Base-by-base conservation (phyloP, 2,888 invertebrate species). In the Nowickia ferox region DNA sequence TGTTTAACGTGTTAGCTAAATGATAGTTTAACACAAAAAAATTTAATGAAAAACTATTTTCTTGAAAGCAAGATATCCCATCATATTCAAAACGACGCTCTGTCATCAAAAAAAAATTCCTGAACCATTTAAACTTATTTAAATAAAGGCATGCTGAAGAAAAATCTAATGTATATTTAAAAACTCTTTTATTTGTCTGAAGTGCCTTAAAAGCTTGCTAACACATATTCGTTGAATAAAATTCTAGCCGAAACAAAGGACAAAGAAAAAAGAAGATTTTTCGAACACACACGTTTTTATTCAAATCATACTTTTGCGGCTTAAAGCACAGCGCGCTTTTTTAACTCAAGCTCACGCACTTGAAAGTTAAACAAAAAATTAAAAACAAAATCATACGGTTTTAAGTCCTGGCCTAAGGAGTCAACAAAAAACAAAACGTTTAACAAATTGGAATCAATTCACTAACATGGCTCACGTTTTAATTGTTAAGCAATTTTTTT, bases 381-480 rank as follows among this genome's bases (percentile, higher is more conserved):
- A 2, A 40, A 66, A 66, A 42, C 11, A 69, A 53, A 61, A 19
- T n/a, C n/a, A 55, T 10, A 2, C 57, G 61, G 53, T 48, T 38
- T 44, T n/a, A 57, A 72, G 72, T 72, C 71, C 77, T 66, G 59
- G 51, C 57, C 1, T 15, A 65, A 66, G 63, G 17, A 78, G 42
- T 55, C 61, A 53, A 74, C 51, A 66, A 42, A 68, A 55, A 22
- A 10, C 19, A 65, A 61, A 30, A 4, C 30, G 46, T 71, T 85
- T 75, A 87, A 88, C 88, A 88, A 88, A 88, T 88, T 88, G 88
- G 87, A 86, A 86, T 87, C 88, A 81, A 88, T 87, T 88, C 87
- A 88, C 87, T 86, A 82, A 84, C 87, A 87, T 87, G 91, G 90
- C 90, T 91, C 91, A 91, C 92, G 91, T 91, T 91, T 91, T 91